phyloP scores from a whole-genome alignment of 2,888 invertebrate species.

The Platypus cylindrus region DNA sequence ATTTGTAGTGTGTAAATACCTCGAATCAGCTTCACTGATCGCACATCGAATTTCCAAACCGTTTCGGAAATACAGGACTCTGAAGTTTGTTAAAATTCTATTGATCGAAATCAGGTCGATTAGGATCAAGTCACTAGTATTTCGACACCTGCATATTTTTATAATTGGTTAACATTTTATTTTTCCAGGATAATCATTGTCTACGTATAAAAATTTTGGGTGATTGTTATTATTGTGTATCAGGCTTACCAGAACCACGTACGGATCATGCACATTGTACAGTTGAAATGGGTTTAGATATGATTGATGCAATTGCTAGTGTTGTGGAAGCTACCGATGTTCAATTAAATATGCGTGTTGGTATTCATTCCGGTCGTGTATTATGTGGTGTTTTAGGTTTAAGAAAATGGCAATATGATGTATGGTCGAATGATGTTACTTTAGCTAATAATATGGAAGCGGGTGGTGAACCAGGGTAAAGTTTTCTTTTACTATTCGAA shows the following conservation, averaged over 20 bases:
- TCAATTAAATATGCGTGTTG: constrained; percentile 85
- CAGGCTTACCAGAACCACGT: constrained; percentile 80
- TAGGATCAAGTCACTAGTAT: no score
- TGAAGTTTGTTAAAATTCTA: no score
- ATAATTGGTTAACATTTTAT: no score
- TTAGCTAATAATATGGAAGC: constrained; percentile 84
- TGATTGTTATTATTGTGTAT: constrained; percentile 89
- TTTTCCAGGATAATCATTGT: constrained; percentile 63
- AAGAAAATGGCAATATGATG: constrained; percentile 89
- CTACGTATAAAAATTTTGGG: constrained; percentile 75
- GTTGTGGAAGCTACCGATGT: constrained; percentile 87
- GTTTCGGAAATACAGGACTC: no score
- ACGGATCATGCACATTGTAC: constrained; percentile 88
- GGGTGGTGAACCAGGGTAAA: constrained; percentile 76
- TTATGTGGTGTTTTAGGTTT: constrained; percentile 82
- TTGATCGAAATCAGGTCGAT: no score
- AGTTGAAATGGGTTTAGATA: constrained; percentile 75
- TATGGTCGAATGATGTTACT: constrained; percentile 89
- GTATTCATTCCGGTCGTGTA: constrained; percentile 83
- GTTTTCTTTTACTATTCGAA: not conserved
- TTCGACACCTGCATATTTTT: no score
- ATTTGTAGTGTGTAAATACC: no score
- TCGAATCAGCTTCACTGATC: no score
- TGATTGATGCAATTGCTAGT: constrained; percentile 76
- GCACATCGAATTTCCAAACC: no score